Evolutionary conservation across 92 coral and sea anemone species (phyloP).

Genomic region (Galaxea fascicularis): DNA sequence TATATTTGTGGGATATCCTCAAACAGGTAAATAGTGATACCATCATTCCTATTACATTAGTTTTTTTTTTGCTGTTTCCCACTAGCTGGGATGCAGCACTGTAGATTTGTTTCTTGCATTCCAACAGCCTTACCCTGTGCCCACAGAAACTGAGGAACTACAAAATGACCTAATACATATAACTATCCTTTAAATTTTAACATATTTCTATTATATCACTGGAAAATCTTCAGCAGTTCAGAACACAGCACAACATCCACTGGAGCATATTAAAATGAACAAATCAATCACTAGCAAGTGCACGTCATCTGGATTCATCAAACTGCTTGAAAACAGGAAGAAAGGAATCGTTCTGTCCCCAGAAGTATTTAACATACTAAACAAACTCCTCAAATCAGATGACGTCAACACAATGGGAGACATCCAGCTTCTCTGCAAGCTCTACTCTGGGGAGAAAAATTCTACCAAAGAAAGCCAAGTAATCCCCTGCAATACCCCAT

Average conservation of each 20-base stretch:
- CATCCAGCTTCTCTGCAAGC: conserved; percentile 60
- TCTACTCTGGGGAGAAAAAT: conserved; percentile 67
- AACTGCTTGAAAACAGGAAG: conserved; percentile 44
- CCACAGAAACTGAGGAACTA: not conserved
- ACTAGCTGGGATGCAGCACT: no score
- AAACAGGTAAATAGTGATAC: conserved; percentile 19
- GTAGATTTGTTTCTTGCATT: no score
- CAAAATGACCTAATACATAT: no score
- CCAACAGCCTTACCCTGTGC: no score
- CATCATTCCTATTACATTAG: not conserved
- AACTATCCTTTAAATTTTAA: no score
- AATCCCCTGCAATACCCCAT: conserved; percentile 61
- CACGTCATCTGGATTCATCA: conserved; percentile 66
- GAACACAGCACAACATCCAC: conserved; percentile 53
- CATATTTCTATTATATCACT: not conserved
- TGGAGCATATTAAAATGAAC: conserved; percentile 10
- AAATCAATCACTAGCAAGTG: conserved; percentile 48
- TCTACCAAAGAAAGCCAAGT: conserved; percentile 65
- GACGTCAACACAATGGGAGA: conserved; percentile 65
- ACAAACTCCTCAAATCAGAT: conserved; percentile 67
- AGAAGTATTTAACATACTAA: conserved; percentile 62
- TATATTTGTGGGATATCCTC: conserved; percentile 62
- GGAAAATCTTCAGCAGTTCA: conserved; percentile 60
- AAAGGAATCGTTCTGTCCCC: conserved; percentile 66
- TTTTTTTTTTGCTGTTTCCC: no score